Base-by-base conservation (phyloP, 1,140 invertebrate species). In the Liolophura sinensis region DNA sequence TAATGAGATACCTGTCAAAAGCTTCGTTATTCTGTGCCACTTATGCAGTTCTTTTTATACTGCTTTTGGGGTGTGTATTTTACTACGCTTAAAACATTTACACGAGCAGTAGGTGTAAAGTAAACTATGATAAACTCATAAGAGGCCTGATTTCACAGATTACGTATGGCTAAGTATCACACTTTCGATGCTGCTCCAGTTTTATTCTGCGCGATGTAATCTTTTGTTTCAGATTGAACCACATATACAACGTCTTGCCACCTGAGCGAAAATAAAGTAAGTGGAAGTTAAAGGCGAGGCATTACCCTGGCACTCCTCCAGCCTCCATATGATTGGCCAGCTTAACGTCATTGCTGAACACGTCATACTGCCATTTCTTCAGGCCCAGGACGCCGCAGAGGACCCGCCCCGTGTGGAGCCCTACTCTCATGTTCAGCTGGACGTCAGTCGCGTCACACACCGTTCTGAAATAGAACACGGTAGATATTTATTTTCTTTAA, bases 341-440 rank as follows among this genome's bases (percentile, higher is more conserved):
- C 0, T 93, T 96, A 73, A 97, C 95, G 85, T 97, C 95, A 83
- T 97, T 96, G 75, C 92, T 94, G 93, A 94, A 97, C 12, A 97
- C 94, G 82, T 98, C 96, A 85, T 97, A 98, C 84, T 97, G 95
- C 95, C 95, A 98, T 84, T 92, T 96, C n/a, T 91, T 85, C 7
- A 96, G 87, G 6, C 95, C 95, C 20, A 98, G 86, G 20, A 98
- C 95, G 1, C 95, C 95, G 80, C 94, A 97, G 59, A 96, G 87
- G 49, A 97, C 95, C 1, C 92, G 92, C 0, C 95, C 95, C 0
- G 94, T 94, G 82, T 98, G 95, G 65, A 97, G 95, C 25, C 95
- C 95, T 15, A 97, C 94, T 69, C 95, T 87, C 95, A 97, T 97
- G 85, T 97, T 95, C 92, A 72, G 68, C 51, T 75, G 68, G 12